Evolutionary conservation across 2,888 invertebrate genomes (phyloP).

Genomic region (Habroteleia sp.): DNA sequence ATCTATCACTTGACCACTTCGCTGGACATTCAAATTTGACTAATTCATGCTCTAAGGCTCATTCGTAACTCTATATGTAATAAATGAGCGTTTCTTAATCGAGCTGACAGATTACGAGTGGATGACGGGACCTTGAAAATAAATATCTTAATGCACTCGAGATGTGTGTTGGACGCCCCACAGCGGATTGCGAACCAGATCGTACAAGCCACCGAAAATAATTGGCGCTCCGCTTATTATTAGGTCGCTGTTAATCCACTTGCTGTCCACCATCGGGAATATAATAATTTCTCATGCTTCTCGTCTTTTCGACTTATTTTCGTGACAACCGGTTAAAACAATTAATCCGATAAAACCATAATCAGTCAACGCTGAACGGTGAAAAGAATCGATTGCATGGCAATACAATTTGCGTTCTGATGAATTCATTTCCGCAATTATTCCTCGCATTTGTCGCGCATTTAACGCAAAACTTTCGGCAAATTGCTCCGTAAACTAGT

Average conservation of each 20-base stretch:
- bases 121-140: no score
- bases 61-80: slow-evolving; percentile 16
- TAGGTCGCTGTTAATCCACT: slow-evolving; percentile 27
- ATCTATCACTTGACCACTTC: slow-evolving; percentile 14
- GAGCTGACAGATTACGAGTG: slow-evolving; percentile 17
- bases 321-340: neutral
- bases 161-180: neutral
- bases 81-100: slow-evolving; percentile 17
- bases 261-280: slow-evolving; percentile 18
- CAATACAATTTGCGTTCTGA: slow-evolving; percentile 46
- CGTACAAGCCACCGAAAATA: slow-evolving; percentile 9
- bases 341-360: slow-evolving; percentile 5
- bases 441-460: slow-evolving; percentile 49
- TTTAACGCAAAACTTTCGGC: slow-evolving; percentile 51
- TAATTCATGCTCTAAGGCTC: slow-evolving; percentile 14
- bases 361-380: neutral
- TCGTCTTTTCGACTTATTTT: slow-evolving; percentile 14
- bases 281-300: slow-evolving; percentile 11
- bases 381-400: slow-evolving; percentile 26
- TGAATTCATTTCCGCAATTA: slow-evolving; percentile 58
- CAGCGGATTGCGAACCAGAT: neutral
- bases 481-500: slow-evolving; percentile 52
- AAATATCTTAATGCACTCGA: no score
- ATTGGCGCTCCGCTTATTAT: slow-evolving; percentile 16
- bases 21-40: neutral